Conservation (phyloP, 2,113 vertebrate genomes). For the Bostrychus sinensis region DNA sequence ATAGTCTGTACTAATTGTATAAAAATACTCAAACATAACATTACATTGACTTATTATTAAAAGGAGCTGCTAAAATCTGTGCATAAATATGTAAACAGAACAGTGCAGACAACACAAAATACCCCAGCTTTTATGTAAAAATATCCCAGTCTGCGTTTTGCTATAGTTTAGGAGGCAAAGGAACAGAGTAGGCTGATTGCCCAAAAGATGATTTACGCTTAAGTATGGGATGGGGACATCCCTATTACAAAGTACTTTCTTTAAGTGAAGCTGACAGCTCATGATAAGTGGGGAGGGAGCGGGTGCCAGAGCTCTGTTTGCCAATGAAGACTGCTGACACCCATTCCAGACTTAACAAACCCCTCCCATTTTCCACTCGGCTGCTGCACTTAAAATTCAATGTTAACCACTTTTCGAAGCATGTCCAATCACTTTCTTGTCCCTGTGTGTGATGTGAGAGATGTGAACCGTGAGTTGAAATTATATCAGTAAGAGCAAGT, state of each 20-base stretch:
- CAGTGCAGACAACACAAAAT: background rate
- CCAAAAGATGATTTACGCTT: slow-evolving; percentile 1
- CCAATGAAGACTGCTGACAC: slow-evolving; percentile 14
- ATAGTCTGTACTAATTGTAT: no score
- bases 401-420: slow-evolving; percentile 14
- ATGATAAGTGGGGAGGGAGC: background rate
- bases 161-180: background rate
- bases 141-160: background rate
- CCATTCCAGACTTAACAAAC: background rate
- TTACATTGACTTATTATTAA: background rate
- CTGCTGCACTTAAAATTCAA: slow-evolving; percentile 5
- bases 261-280: slow-evolving; percentile 13
- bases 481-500: background rate
- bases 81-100: background rate
- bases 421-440: background rate
- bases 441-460: slow-evolving; percentile 1
- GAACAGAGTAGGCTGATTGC: background rate
- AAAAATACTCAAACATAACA: no score
- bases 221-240: background rate
- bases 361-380: slow-evolving; percentile 13
- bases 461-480: background rate
- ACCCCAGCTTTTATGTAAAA: background rate
- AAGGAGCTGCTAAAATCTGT: no score
- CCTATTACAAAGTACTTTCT: slow-evolving; percentile 3
- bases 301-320: slow-evolving; percentile 1